Base-by-base conservation (phyloP, 2,888 invertebrate genomes). In the Eupeodes latifasciatus region DNA sequence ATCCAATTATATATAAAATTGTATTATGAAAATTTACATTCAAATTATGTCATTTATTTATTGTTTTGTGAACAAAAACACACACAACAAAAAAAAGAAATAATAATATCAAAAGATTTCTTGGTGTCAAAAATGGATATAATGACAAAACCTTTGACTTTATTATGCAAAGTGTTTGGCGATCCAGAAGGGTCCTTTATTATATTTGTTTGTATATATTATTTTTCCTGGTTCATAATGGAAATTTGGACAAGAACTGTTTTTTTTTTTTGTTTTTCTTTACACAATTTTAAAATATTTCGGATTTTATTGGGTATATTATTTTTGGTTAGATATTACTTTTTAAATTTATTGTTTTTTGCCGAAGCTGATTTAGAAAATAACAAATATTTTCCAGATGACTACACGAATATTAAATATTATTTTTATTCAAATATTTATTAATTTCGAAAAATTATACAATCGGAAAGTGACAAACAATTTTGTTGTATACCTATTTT, bases 1-100 rank as follows among this genome's bases (percentile, higher is more conserved):
- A 72, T 57, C 57, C 57, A 72, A 72, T 72, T 72, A 72, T 57
- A 57, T 72, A 64, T n/a, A 53, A 49, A 72, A 72, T 72, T 72
- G 57, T 72, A 57, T 72, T 72, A 72, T 72, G 27, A 27, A 27
- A 57, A 57, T 72, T 57, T 57, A 72, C 44, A 72, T 72, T 72
- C 57, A 72, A 72, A 72, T 72, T 44, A 57, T 69, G 16, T 69
- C 69, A 69, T 53, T 53, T 69, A 36, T 69, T n/a, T 53, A 53
- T 53, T 67, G 27, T 51, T 51, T n/a, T 67, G 36, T 51, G n/a
- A n/a, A 9, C 51, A 9, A 40, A n/a, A 40, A 40, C n/a, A 40
- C 7, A 62, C 40, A 40, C 9, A 51, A 34, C 5, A 49, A 51
- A 0, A 51, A 0, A 16, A 57, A 27, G 3, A 57, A 19, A 40